phyloP scores from a whole-genome alignment of 2,888 invertebrate species.

The Hanleya hanleyi region DNA sequence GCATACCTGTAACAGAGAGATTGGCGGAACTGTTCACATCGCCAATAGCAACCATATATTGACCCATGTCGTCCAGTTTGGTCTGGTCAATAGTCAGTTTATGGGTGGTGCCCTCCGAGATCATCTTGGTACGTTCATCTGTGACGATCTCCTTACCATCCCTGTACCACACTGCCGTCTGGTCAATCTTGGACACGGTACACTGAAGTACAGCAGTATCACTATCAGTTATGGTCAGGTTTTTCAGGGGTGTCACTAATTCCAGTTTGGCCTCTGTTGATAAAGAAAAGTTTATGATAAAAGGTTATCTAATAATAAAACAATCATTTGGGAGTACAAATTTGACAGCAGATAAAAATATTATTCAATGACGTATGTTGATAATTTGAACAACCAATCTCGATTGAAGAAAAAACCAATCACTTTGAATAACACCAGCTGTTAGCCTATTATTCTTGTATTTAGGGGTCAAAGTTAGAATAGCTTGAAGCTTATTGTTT shows the following conservation, averaged over 20 bases:
- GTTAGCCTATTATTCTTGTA: too few species aligned
- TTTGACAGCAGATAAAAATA: too few species aligned
- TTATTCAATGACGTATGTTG: too few species aligned
- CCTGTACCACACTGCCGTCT: conserved; percentile 71
- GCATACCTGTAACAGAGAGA: conserved; percentile 65
- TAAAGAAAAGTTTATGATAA: too few species aligned
- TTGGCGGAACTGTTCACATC: conserved; percentile 60
- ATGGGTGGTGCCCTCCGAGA: conserved; percentile 58
- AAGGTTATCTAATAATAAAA: too few species aligned
- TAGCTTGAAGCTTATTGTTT: too few species aligned
- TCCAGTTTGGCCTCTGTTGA: conserved; percentile 57
- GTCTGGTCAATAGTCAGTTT: conserved; percentile 60
- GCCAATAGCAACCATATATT: conserved; percentile 64
- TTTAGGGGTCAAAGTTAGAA: too few species aligned
- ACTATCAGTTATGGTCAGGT: conserved; percentile 60
- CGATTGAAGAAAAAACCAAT: too few species aligned
- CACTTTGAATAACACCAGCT: too few species aligned
- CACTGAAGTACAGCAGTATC: conserved; percentile 61
- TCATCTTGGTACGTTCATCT: conserved; percentile 53
- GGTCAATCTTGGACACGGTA: conserved; percentile 64
- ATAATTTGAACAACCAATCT: too few species aligned
- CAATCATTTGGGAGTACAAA: too few species aligned
- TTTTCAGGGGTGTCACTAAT: conserved; percentile 61
- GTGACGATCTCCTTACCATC: conserved; percentile 58
- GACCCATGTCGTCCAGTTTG: conserved; percentile 68